Evolutionary conservation across 2,113 vertebrate species (phyloP).

Genomic region (Mungos mungo): DNA sequence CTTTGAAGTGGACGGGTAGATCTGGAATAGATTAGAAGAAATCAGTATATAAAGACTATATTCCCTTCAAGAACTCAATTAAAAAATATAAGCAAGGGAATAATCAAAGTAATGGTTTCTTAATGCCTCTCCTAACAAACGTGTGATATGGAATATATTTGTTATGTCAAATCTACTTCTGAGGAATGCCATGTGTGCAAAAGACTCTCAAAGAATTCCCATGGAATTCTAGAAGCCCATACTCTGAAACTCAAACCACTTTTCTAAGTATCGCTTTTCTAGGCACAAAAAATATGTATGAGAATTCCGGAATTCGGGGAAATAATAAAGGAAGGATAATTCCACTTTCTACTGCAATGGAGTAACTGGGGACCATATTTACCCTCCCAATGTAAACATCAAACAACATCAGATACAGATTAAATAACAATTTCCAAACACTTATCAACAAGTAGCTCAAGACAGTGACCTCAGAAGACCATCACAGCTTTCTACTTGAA

Average conservation of each 20-base stretch:
- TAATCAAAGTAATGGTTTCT: not conserved
- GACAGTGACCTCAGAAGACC: not conserved
- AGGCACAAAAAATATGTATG: not conserved
- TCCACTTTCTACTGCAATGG: not conserved
- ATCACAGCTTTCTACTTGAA: not conserved
- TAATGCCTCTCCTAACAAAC: not conserved
- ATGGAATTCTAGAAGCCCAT: not conserved
- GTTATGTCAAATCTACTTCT: not conserved
- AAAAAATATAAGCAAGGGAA: not conserved
- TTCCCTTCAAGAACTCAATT: not conserved
- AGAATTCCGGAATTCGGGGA: not conserved
- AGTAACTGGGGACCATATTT: not conserved
- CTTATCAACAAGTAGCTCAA: not conserved
- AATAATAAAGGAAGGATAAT: not conserved
- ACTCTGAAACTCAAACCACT: not conserved
- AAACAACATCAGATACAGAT: not conserved
- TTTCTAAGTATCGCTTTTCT: not conserved
- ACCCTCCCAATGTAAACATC: not conserved
- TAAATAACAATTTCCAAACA: not conserved
- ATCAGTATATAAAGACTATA: not conserved
- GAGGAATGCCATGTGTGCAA: not conserved
- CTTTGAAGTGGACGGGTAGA: not conserved
- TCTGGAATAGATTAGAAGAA: not conserved
- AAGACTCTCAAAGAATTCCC: not conserved
- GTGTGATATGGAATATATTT: not conserved